Evolutionary conservation across 1,140 invertebrate species (phyloP).

Genomic region (Chironomus striatipennis): DNA sequence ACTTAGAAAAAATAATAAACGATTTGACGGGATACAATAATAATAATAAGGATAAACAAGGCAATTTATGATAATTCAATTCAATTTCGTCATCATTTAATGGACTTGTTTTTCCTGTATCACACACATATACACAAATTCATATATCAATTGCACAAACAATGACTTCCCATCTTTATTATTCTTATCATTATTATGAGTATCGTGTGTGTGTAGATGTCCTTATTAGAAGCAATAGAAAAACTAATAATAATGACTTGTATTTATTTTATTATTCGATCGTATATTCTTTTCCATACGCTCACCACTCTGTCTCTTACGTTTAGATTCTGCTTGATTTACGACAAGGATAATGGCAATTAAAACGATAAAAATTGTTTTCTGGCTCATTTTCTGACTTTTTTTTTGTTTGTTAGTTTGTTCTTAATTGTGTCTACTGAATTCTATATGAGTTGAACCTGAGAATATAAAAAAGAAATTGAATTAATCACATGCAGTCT

Average conservation of each 20-base stretch:
- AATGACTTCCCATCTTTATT: neutral
- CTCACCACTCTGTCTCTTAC: neutral
- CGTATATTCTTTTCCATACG: neutral
- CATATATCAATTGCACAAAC: neutral
- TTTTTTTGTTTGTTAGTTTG: neutral
- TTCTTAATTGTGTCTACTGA: too few species aligned
- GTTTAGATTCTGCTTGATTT: neutral
- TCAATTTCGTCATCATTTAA: neutral
- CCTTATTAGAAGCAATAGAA: neutral
- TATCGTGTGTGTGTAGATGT: neutral
- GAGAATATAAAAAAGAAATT: too few species aligned
- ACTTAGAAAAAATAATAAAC: too few species aligned
- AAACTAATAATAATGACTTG: constrained; percentile 4
- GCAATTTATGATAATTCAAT: constrained; percentile 5
- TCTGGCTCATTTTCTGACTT: neutral
- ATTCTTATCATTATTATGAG: neutral
- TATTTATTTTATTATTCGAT: too few species aligned
- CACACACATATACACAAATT: neutral
- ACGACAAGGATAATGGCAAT: neutral
- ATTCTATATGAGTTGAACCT: too few species aligned
- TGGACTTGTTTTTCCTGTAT: neutral
- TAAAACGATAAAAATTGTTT: constrained; percentile 8
- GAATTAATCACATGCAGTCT: too few species aligned
- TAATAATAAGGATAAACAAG: neutral
- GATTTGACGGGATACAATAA: neutral